Base-by-base conservation (phyloP, 1,140 invertebrate species). In the Eciton burchellii region DNA sequence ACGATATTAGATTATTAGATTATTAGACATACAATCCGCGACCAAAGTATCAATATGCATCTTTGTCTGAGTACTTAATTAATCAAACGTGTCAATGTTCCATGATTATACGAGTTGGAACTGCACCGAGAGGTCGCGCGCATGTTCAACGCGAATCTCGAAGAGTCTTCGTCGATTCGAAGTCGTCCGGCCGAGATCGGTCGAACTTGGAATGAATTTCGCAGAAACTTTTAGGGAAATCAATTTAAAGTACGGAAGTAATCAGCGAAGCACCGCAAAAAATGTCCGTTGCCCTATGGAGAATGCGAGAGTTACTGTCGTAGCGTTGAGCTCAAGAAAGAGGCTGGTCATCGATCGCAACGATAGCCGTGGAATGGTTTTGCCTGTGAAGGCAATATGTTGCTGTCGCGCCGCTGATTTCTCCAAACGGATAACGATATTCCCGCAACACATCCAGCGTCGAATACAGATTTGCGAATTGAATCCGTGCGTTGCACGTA, bases 161-260 rank as follows among this genome's bases (percentile, higher is more conserved):
- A 47, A 16, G 16, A 56, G 74, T 68, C 74, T 54, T 52, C 26
- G 59, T 68, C 74, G 49, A 56, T 77, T 56, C 74, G 29, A 77
- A 77, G 47, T 77, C 74, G 35, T 77, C 52, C 11, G 49, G 74
- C 63, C 63, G 65, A n/a, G n/a, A 63, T 79, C 63, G 74, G 49
- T 49, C 49, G 41, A 79, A 79, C 74, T 79, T 79, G 74, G 49
- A 16, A 79, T 79, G 63, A 79, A 79, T 79, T 79, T 79, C 12
- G 74, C 56, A 16, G 35, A 56, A 79, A 70, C 62, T 77, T 77
- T 57, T 8, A 49, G 35, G 49, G 45, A 79, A 70, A 79, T 79
- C 74, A 79, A 79, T 70, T 70, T 79, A 68, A 79, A 79, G 29
- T 79, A 70, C 63, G 74, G 26, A 79, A 70, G 74, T 68, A 70